Base-by-base conservation (phyloP, 2,888 invertebrate species). In the Dryadula phaetusa region DNA sequence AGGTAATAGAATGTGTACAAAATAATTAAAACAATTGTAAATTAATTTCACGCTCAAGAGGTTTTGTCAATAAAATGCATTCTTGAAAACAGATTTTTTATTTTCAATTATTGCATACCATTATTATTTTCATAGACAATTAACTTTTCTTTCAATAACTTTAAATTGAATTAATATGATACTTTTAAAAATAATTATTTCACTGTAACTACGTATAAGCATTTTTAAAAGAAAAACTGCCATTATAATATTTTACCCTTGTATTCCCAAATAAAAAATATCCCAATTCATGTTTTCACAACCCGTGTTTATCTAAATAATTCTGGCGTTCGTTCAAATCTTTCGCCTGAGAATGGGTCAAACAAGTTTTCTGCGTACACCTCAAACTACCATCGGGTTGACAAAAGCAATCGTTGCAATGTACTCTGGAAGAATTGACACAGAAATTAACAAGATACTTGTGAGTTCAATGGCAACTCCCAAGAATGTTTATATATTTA, bases 361-460 rank as follows among this genome's bases (percentile, higher is more conserved):
- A 80, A 53, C 91, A 92, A 0, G 78, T 76, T 73, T 86, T 92
- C 67, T 77, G 81, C 0, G 91, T 91, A 67, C 91, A 92, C 0
- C 85, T 80, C 5, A 91, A 67, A 0, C 77, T 70, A 0, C 71
- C 74, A 61, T 88, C 83, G 0, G 67, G 6, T 62, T 85, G 86
- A 64, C 91, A 92, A 71, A 83, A 85, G 67, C 91, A 92, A 34
- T 76, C 77, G 73, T 92, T 92, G 78, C 91, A 92, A 54, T 85
- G 75, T 1, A 78, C 70, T 25, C 90, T 90, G 76, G 4, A 79
- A 74, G 32, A 37, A 32, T 28, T 28, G 28, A 4, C 16, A 28
- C 12, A 8, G 3, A 37, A n/a, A n/a, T n/a, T n/a, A n/a, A n/a
- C n/a, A n/a, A n/a, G n/a, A n/a, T n/a, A n/a, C n/a, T n/a, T n/a